Base-by-base conservation (phyloP, 2,888 invertebrate species). In the Rapana venosa region DNA sequence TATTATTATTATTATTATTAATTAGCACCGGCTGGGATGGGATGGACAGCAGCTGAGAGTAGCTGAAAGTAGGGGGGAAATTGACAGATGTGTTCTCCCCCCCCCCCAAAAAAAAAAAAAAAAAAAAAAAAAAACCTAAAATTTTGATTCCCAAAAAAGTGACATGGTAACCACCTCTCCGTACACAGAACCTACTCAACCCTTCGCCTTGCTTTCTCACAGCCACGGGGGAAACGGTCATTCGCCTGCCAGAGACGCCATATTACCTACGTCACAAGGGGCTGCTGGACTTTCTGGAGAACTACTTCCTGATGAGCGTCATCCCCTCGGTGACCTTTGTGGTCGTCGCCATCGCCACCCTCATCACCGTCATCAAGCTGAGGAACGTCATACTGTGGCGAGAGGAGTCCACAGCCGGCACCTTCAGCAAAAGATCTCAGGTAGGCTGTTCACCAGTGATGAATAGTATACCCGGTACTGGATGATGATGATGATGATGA, bases 281-380 rank as follows among this genome's bases (percentile, higher is more conserved):
- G 22, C 35, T 86, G 20, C 56, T 86, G 32, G 86, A 86, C 66
- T 32, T 61, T 13, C 86, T 86, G 58, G 86, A 86, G 20, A 86
- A 86, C n/a, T 35, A 35, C 66, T 17, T 86, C 86, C 61, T 86
- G 61, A 86, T 86, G 86, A 87, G 70, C 87, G 74, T 87, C 77
- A 77, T 87, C 30, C 87, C 87, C 35, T 77, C 70, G 47, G 87
- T 87, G 74, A 87, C 87, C 35, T 87, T 87, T 70, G 70, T 87
- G 35, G 87, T 87, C 70, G 87, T 87, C 36, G 36, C 70, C 87
- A 20, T 74, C 15, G 87, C 87, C 87, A 87, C 87, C 20, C 36
- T 74, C 74, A 26, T 87, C 70, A 87, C 87, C 36, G 74, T 87
- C 77, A 6, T 47, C 87, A 87, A 74, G 47, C 77, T 87, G 47